Evolutionary conservation across 2,113 vertebrate genomes (phyloP).

Genomic region (Xerus inauris): DNA sequence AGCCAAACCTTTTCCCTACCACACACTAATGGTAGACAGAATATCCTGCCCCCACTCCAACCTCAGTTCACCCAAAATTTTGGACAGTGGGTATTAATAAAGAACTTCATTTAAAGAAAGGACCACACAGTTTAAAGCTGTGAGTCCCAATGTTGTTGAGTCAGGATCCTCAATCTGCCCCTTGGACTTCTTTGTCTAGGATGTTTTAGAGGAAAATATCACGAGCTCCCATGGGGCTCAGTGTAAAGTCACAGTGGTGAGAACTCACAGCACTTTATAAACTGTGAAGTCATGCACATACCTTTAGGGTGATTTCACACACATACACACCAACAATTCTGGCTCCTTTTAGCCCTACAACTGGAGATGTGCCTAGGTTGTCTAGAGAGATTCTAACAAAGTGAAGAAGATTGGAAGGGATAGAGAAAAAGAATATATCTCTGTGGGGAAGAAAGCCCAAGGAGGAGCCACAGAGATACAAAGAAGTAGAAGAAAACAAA

Average conservation of each 20-base stretch:
- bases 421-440: background rate
- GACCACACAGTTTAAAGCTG: background rate
- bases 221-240: background rate
- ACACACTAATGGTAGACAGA: background rate
- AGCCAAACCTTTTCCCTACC: background rate
- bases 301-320: background rate
- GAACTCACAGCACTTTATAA: background rate
- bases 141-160: background rate
- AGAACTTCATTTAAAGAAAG: constrained; percentile 13
- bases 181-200: background rate
- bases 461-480: rapidly evolving
- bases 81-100: background rate
- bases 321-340: background rate
- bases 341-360: background rate
- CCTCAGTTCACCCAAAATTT: constrained; percentile 7
- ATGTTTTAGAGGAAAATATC: background rate
- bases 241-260: background rate
- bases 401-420: background rate
- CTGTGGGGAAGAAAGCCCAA: background rate
- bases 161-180: background rate
- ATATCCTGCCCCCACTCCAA: background rate
- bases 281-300: background rate
- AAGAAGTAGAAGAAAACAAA: background rate
- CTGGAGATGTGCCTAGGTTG: background rate
- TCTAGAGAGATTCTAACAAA: background rate